Evolutionary conservation across 2,888 invertebrate species (phyloP).

Genomic region (Cerastis rubricosa): DNA sequence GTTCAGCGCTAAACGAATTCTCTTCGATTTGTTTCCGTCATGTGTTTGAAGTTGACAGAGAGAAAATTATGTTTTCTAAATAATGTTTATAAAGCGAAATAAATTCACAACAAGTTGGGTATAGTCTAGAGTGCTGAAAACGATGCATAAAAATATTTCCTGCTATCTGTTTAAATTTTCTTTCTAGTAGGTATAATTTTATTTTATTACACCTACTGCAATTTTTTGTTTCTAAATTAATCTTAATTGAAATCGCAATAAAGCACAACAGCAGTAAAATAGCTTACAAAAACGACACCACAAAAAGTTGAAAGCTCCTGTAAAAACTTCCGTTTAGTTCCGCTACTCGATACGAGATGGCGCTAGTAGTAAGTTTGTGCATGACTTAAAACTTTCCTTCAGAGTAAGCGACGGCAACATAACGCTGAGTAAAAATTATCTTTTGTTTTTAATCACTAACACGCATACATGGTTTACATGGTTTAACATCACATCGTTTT

Average conservation of each 20-base stretch:
- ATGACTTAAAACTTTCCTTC: not conserved
- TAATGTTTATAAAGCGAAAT: not conserved
- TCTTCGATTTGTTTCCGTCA: conserved; percentile 16
- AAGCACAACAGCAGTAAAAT: not conserved
- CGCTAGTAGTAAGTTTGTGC: conserved; percentile 72
- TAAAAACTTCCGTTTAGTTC: conserved; percentile 68
- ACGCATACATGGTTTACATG: no score
- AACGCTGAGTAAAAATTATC: not conserved
- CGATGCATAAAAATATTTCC: not conserved
- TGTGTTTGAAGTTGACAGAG: not conserved
- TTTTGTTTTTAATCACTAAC: not conserved
- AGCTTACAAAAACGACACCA: not conserved
- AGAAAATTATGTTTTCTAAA: conserved; percentile 3
- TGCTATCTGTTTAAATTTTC: not conserved
- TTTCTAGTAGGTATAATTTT: not conserved
- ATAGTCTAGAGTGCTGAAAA: not conserved
- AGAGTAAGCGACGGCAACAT: not conserved
- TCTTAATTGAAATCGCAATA: not conserved
- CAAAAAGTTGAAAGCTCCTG: not conserved
- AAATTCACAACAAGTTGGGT: not conserved
- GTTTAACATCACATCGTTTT: not conserved
- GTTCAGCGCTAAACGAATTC: conserved; percentile 13
- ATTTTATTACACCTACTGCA: not conserved
- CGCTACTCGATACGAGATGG: conserved; percentile 86
- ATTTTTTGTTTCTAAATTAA: not conserved